These are phyloP conservation scores for Drosophila subquinaria DNA, from an alignment of 2,888 invertebrate genomes.

Conservation along the genomic window DNA sequence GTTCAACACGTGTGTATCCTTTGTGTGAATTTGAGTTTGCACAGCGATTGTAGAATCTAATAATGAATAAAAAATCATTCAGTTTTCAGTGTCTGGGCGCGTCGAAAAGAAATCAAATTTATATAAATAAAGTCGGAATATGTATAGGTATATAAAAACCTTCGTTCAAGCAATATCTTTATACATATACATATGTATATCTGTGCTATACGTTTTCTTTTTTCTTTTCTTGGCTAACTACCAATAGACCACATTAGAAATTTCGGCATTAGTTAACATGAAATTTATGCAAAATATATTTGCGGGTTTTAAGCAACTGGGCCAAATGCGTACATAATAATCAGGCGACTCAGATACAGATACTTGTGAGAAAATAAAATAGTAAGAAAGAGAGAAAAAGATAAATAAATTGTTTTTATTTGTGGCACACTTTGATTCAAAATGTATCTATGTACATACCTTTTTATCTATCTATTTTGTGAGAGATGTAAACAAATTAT, in stretches of 20 bases:
- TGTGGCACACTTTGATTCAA: slow-evolving; percentile 75
- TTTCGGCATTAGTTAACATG: slow-evolving; percentile 72
- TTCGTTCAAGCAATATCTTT: slow-evolving; percentile 28
- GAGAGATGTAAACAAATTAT: slow-evolving; percentile 77
- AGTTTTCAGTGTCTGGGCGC: slow-evolving; percentile 25
- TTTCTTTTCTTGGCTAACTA: slow-evolving; percentile 70
- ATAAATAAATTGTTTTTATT: slow-evolving; percentile 47
- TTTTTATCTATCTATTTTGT: slow-evolving; percentile 24
- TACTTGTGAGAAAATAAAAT: slow-evolving; percentile 12
- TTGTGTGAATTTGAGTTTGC: background rate
- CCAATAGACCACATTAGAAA: slow-evolving; percentile 55
- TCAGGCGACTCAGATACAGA: slow-evolving; percentile 32
- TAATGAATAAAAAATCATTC: slow-evolving; percentile 22
- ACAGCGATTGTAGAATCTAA: slow-evolving; percentile 8
- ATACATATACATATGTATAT: background rate
- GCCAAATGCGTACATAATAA: slow-evolving; percentile 51
- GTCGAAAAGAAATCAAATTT: slow-evolving; percentile 42
- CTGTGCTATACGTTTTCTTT: slow-evolving; percentile 8
- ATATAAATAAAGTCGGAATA: slow-evolving; percentile 48
- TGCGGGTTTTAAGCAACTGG: slow-evolving; percentile 54
- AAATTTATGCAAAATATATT: slow-evolving; percentile 67
- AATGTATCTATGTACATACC: slow-evolving; percentile 27
- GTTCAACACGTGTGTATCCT: slow-evolving; percentile 11
- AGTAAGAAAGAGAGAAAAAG: background rate
- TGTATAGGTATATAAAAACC: slow-evolving; percentile 45